Conservation (phyloP, 2,113 vertebrate species). For the Heterocephalus glaber region DNA sequence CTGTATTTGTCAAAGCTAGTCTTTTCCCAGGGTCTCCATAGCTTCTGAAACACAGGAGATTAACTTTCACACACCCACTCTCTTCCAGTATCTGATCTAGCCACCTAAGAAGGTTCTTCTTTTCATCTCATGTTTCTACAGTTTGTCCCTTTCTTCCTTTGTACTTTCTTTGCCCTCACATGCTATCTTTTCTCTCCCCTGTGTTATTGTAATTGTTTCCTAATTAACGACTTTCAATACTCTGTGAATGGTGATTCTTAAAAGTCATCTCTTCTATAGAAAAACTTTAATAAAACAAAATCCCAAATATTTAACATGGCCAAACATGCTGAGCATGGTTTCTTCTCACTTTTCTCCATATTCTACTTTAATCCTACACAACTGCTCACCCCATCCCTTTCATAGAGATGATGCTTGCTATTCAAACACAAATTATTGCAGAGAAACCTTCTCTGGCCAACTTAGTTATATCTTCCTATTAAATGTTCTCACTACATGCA, state of each 20-base stretch:
- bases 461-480: background rate
- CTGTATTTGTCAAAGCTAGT: background rate
- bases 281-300: background rate
- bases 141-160: background rate
- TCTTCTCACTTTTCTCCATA: background rate
- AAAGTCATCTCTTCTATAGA: background rate
- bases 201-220: background rate
- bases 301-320: background rate
- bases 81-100: background rate
- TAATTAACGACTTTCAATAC: background rate
- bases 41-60: background rate
- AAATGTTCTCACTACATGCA: background rate
- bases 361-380: background rate
- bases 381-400: background rate
- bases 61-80: background rate
- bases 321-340: background rate
- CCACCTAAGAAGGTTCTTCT: background rate
- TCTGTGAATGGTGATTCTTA: background rate
- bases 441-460: background rate
- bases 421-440: background rate
- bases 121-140: background rate
- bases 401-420: background rate
- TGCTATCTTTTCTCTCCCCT: background rate
- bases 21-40: background rate
- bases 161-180: background rate